A percentile compares a stretch with the other conserved stretches of the same genome.
These are phyloP conservation scores for Eulacestoma nigropectus DNA, from an alignment of 2,113 vertebrate genomes.

Conservation along the genomic window DNA sequence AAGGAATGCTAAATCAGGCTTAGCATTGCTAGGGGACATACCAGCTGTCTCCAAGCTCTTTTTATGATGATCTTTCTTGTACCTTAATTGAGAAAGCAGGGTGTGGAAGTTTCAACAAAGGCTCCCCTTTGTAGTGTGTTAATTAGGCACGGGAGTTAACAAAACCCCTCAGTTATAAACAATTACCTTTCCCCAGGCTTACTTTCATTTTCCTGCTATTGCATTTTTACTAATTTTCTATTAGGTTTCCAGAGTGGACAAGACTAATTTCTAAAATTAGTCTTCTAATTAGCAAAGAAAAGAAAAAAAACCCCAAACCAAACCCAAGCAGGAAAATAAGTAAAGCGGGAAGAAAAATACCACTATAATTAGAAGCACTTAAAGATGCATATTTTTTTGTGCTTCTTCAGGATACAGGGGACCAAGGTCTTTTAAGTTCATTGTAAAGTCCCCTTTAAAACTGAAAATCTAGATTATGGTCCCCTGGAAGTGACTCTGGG, in stretches of 20 bases:
- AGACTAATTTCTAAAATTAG: conserved; percentile 44
- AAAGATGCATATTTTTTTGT: not conserved
- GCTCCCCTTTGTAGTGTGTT: conserved; percentile 33
- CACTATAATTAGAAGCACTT: not conserved
- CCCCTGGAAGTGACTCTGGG: not conserved
- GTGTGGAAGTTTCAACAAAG: conserved; percentile 50
- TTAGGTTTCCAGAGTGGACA: conserved; percentile 31
- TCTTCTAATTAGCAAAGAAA: not conserved
- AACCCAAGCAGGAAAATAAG: not conserved
- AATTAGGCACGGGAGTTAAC: conserved; percentile 55
- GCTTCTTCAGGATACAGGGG: not conserved
- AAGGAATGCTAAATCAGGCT: conserved; percentile 13
- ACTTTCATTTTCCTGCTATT: conserved; percentile 16
- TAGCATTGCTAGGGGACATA: conserved; percentile 13
- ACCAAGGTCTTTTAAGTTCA: not conserved
- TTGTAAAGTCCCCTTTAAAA: not conserved
- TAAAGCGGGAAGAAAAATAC: not conserved
- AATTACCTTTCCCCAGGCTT: conserved; percentile 42
- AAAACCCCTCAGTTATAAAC: conserved; percentile 38
- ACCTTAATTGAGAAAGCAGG: conserved; percentile 49
- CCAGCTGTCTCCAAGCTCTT: not conserved
- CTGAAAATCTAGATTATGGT: not conserved
- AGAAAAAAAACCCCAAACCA: not conserved
- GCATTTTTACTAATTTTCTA: conserved; percentile 26
- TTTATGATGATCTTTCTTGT: conserved; percentile 10